A percentile compares a stretch with the other conserved stretches of the same genome.
Conservation (phyloP, 2,113 vertebrate genomes). For the Serilophus lunatus region DNA sequence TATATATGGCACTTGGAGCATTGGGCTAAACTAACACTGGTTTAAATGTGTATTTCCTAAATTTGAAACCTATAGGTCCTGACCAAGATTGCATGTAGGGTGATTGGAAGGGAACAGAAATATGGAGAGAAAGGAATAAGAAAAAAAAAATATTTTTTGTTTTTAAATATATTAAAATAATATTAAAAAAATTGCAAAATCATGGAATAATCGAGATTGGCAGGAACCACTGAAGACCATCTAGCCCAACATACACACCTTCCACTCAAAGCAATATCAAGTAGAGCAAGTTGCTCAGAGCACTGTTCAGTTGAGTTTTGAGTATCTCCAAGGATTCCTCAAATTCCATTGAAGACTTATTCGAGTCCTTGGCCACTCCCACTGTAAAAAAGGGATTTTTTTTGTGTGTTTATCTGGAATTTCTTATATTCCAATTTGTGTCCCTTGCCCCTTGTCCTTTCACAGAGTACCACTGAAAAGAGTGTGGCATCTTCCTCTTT, state of each 20-base stretch:
- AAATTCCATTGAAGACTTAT: background rate
- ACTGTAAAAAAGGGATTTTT: background rate
- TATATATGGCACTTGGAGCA: background rate
- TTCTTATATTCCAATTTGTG: background rate
- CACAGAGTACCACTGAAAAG: background rate
- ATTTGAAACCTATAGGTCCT: background rate
- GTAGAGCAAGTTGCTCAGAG: background rate
- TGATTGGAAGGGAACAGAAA: background rate
- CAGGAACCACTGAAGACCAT: background rate
- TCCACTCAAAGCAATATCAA: background rate
- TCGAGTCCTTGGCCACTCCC: background rate
- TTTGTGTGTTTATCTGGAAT: background rate
- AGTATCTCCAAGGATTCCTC: background rate
- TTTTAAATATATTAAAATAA: background rate
- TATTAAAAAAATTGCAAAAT: background rate
- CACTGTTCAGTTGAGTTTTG: background rate
- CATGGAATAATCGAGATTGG: background rate
- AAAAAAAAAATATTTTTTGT: background rate
- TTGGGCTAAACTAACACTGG: background rate
- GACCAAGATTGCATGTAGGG: background rate
- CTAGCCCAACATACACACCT: background rate
- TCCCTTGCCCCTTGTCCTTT: background rate
- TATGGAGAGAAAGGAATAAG: background rate
- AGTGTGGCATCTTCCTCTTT: background rate
- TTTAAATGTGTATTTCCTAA: background rate